Percentiles rank a stretch among this genome's conserved stretches.
Conservation (phyloP, 2,797 vertebrate genomes). For the Lacerta bilineata region DNA sequence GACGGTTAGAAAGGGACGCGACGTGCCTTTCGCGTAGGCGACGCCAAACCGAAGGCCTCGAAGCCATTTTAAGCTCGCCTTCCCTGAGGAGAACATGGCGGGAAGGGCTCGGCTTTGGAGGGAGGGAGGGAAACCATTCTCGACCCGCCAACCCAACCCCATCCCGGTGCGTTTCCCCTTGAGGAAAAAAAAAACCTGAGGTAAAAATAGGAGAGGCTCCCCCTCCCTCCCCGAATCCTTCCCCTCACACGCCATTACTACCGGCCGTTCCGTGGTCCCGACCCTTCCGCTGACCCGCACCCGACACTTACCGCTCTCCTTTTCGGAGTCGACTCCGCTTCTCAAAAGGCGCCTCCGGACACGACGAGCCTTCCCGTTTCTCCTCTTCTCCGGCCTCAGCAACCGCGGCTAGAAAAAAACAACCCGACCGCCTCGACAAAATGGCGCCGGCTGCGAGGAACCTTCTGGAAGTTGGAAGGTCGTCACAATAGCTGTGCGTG, state of each 20-base stretch:
- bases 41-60: neutral
- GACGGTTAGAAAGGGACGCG: too few species aligned
- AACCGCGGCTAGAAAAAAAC: neutral
- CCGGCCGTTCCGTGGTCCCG: neutral
- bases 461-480: neutral
- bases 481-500: conserved; percentile 1
- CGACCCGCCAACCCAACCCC: too few species aligned
- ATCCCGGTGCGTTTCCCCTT: too few species aligned
- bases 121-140: too few species aligned
- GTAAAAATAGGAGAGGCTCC: too few species aligned
- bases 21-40: too few species aligned
- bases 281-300: too few species aligned
- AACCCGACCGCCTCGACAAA: neutral
- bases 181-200: too few species aligned
- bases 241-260: neutral
- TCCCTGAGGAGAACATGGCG: conserved; percentile 35
- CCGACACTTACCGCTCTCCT: neutral
- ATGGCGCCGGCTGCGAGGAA: conserved; percentile 17
- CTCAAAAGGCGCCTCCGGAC: neutral
- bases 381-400: neutral
- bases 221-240: neutral
- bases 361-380: accelerated
- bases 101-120: neutral
- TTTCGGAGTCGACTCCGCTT: neutral
- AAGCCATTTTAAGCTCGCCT: conserved; percentile 46